Conservation (phyloP, 2,888 invertebrate genomes). For the Argyresthia albistria region DNA sequence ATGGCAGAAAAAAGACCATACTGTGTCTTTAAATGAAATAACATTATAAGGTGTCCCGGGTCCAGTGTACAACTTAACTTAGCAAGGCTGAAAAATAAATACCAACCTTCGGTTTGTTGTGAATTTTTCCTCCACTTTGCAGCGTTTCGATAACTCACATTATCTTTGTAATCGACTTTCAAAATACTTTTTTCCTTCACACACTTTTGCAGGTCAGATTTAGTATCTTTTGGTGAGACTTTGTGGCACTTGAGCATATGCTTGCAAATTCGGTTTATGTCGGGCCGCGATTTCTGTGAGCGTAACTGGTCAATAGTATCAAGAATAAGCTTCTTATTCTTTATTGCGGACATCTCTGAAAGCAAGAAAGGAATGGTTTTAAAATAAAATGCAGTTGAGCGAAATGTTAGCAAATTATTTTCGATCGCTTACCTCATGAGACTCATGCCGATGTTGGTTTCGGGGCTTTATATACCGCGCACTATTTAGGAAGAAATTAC, state of each 20-base stretch:
- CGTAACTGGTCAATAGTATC: constrained; percentile 89
- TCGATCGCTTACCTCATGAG: constrained; percentile 33
- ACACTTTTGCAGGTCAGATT: constrained; percentile 80
- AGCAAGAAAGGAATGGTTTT: constrained; percentile 14
- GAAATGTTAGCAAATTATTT: background rate
- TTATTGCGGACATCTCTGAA: constrained; percentile 74
- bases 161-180: constrained; percentile 90
- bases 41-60: too few species aligned
- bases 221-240: constrained; percentile 78
- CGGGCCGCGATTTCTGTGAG: constrained; percentile 87
- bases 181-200: constrained; percentile 82
- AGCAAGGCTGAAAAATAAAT: background rate
- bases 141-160: constrained; percentile 87
- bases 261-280: constrained; percentile 86
- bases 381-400: background rate
- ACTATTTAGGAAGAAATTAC: too few species aligned
- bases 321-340: constrained; percentile 82
- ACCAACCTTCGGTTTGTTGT: background rate
- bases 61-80: too few species aligned
- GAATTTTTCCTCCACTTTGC: constrained; percentile 76
- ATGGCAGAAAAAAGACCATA: too few species aligned
- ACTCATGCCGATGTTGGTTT: constrained; percentile 55
- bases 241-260: constrained; percentile 83
- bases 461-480: background rate
- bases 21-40: too few species aligned